These are phyloP conservation scores for Urocolius indicus DNA, from an alignment of 2,113 vertebrate species.

Conservation along the genomic window DNA sequence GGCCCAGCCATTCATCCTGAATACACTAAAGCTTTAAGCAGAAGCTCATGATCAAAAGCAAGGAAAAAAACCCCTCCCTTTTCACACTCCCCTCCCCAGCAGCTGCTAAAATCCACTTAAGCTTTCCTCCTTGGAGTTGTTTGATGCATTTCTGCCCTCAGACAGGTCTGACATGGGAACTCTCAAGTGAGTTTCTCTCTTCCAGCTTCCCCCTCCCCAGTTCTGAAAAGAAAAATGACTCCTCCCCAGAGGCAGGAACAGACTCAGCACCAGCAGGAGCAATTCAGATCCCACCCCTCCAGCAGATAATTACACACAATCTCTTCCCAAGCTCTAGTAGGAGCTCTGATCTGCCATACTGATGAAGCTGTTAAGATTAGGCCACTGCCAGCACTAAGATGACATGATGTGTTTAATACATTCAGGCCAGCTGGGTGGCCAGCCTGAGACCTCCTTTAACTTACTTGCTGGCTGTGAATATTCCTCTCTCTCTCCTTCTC, in stretches of 20 bases:
- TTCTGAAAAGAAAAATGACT: neutral
- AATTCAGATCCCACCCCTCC: neutral
- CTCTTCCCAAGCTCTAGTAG: neutral
- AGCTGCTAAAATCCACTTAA: neutral
- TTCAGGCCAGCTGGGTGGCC: constrained; percentile 34
- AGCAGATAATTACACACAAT: neutral
- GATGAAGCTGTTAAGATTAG: constrained; percentile 19
- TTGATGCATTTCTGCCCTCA: neutral
- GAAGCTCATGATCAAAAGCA: neutral
- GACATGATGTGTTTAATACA: neutral
- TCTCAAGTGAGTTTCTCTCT: neutral
- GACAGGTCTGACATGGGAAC: neutral
- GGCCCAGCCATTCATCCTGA: neutral
- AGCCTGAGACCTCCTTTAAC: neutral
- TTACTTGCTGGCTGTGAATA: neutral
- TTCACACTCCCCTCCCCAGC: neutral
- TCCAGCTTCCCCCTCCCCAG: neutral
- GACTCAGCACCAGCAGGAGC: neutral
- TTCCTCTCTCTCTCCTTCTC: constrained; percentile 11
- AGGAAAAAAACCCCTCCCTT: neutral
- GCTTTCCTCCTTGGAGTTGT: neutral
- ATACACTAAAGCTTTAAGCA: neutral
- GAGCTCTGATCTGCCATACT: neutral
- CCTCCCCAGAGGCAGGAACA: neutral
- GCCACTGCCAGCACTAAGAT: neutral